Base-by-base conservation (phyloP, 2,113 vertebrate genomes). In the Odobenus rosmarus region DNA sequence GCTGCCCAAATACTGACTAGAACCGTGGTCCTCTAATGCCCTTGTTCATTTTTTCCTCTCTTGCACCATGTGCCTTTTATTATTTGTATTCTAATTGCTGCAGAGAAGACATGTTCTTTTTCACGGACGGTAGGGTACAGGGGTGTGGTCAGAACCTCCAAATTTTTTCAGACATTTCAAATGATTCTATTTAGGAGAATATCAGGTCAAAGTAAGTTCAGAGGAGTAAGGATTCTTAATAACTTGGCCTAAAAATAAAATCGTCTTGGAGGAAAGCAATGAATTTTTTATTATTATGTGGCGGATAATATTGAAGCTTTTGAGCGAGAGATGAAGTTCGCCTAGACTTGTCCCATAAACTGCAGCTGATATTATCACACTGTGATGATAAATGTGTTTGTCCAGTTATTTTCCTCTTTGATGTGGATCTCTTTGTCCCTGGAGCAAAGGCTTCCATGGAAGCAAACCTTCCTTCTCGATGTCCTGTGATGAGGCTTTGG, bases 111-210 rank as follows among this genome's bases (percentile, higher is more conserved):
- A 4, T 21, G 49, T 95, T 31, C 18, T 4, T 94, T 97, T 69
- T 39, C 46, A 15, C 4, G 71, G 28, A 80, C 15, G 23, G 28
- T 36, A 69, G 51, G 9, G 14, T 61, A 16, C 3, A 39, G 16
- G 9, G 14, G 10, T 81, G 5, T 49, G 79, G 14, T 76, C 93
- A 93, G 33, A 92, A 82, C 18, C 61, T 91, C 61, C 57, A 6
- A n/a, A 85, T 93, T 94, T 97, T 93, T 77, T 76, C 36, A 90
- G 62, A 61, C 18, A 95, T 42, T 51, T 79, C 49, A 95, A 79
- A 79, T 55, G 59, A 94, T 84, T 88, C 76, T 39, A 5, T 85
- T 74, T 90, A 85, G 23, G 21, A 28, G 51, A 90, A 23, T 62
- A n/a, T 57, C 55, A 86, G 33, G 18, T 36, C 53, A 36, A 71